A percentile compares a stretch with the other conserved stretches of the same genome.
phyloP scores from a whole-genome alignment of 2,797 vertebrate genomes.

The Geotrypetes seraphini region DNA sequence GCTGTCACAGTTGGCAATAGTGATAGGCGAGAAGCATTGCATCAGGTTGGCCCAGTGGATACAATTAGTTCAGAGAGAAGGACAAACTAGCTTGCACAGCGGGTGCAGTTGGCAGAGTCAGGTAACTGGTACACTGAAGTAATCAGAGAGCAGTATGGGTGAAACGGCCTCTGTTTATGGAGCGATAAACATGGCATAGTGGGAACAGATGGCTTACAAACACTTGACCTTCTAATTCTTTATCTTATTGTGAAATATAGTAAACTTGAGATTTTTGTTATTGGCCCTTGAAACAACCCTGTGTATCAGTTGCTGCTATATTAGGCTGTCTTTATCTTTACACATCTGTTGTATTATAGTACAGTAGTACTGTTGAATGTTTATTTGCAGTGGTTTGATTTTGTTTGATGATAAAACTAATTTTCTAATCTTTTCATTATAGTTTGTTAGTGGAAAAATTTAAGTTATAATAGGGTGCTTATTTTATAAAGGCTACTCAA shows the following conservation, averaged over 20 bases:
- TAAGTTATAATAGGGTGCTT: too few relatives aligned
- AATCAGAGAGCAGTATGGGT: constrained; percentile 15
- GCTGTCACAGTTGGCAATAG: constrained; percentile 33
- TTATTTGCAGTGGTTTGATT: too few relatives aligned
- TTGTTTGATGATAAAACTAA: too few relatives aligned
- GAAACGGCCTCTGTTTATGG: constrained; percentile 27
- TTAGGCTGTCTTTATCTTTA: too few relatives aligned
- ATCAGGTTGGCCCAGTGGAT: constrained; percentile 26
- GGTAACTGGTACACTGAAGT: constrained; percentile 16
- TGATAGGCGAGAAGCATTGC: constrained; percentile 9
- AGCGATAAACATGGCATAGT: constrained; percentile 8
- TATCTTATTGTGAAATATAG: constrained; percentile 1
- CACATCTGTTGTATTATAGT: too few relatives aligned
- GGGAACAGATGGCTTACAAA: constrained; percentile 31
- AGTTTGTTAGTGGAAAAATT: too few relatives aligned
- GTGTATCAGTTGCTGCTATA: too few relatives aligned
- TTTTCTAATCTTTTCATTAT: too few relatives aligned
- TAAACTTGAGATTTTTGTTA: background rate
- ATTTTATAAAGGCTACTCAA: too few relatives aligned
- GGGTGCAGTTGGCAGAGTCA: constrained; percentile 17
- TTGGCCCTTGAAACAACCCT: background rate
- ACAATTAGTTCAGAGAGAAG: constrained; percentile 28
- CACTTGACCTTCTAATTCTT: constrained; percentile 22
- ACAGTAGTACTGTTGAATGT: too few relatives aligned
- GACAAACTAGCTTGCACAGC: constrained; percentile 12